These are phyloP conservation scores for Erebia aethiops DNA, from an alignment of 2,888 invertebrate species.

Conservation along the genomic window DNA sequence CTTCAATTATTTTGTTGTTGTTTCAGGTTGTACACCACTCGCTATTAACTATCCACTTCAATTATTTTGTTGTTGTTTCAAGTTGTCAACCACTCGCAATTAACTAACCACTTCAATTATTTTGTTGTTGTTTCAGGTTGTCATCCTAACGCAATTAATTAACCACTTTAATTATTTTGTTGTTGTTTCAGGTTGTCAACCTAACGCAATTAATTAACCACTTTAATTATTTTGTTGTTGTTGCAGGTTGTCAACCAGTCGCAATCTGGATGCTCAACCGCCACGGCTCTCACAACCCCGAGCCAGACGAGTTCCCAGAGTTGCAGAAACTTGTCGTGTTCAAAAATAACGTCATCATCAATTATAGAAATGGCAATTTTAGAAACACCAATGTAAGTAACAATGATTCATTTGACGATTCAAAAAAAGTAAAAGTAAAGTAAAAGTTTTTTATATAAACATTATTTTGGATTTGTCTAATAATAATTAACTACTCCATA, in stretches of 20 bases:
- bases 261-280: conserved; percentile 89
- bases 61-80: conserved; percentile 55
- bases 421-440: no score
- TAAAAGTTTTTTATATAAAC: no score
- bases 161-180: background rate
- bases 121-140: conserved; percentile 84
- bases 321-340: conserved; percentile 83
- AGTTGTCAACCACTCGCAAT: conserved; percentile 88
- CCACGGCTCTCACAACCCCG: conserved; percentile 88
- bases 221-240: background rate
- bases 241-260: conserved; percentile 86
- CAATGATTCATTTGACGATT: background rate
- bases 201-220: conserved; percentile 80
- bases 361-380: conserved; percentile 82
- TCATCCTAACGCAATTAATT: conserved; percentile 83
- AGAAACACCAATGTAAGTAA: conserved; percentile 73
- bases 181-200: conserved; percentile 85
- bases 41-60: conserved; percentile 70
- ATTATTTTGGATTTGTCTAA: no score
- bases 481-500: no score
- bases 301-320: conserved; percentile 75
- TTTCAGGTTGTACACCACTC: conserved; percentile 86
- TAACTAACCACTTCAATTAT: no score
- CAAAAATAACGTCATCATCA: conserved; percentile 84
- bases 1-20: no score